Base-by-base conservation (phyloP, 2,113 vertebrate genomes). In the Terrapene triunguis region DNA sequence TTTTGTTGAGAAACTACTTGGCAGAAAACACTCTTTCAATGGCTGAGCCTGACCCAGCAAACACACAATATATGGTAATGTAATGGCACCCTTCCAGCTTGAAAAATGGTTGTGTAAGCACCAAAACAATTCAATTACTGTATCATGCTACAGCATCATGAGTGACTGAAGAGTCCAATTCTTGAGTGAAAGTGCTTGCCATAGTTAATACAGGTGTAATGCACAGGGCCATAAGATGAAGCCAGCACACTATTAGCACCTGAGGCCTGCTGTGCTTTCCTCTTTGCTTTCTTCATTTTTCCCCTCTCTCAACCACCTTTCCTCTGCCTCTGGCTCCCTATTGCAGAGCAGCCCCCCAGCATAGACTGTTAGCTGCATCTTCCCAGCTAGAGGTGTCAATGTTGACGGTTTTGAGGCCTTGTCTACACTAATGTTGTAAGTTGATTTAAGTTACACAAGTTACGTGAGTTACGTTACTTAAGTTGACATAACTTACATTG, bases 21-120 rank as follows among this genome's bases (percentile, higher is more conserved):
- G 94, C 95, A 92, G 48, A 51, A 94, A 90, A 85, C 11, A 82
- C 14, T 97, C 89, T 95, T 97, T 55, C 94, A 97, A 96, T 93
- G 97, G 96, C 90, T 78, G 93, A 96, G 80, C 85, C 82, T 95
- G 92, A 96, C 95, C 97, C 94, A 95, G 85, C 53, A 96, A 95
- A 91, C 93, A 76, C 90, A 84, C n/a, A 92, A 80, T 82, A 89
- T 82, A 95, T 11, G 80, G 96, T 96, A 94, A 62, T 29, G 14
- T 62, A 62, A 62, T 62, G 59, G 59, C 59, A 62, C 14, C 24
- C 29, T 32, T 62, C 29, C 59, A 62, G 32, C 29, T 62, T 6
- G 13, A 62, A 35, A 32, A 62, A 35, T 35, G 59, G 59, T 62
- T 13, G 13, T 35, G 32, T 65, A 65, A 65, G 62, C 57, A 65